Evolutionary conservation across 2,797 vertebrate species (phyloP), one percentile per base, ranked within the genome.

Genomic region (Sarcophilus harrisii): DNA sequence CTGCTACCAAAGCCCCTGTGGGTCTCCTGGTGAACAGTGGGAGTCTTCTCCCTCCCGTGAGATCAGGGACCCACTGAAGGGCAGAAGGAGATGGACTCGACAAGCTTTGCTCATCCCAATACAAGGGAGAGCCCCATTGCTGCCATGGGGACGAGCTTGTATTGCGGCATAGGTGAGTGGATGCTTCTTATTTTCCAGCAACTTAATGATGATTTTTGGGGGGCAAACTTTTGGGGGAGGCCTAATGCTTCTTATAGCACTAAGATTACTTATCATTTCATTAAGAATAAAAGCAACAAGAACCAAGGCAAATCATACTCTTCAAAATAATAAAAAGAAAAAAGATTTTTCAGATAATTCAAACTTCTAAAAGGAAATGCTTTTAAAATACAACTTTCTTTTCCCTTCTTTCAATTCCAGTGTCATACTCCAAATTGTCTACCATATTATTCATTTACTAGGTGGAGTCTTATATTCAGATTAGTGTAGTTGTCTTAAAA

Each of bases 171-270:
- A 45, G 58, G 94, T 66, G 28, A 21, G 30, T 60, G 49, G 90
- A 55, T 94, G 94, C 60, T 49, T 92, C 95, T 97, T 91, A 96
- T 90, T 91, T 92, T 81, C 90, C 4, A 62, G 12, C 62, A 73
- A 73, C 32, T 94, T 94, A 94, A 96, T 90, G 96, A 60, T 96
- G 91, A 55, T 3, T 94, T 94, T 58, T 49, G n/a, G 55, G 52
- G 52, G 30, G 30, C 87, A 45, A 90, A 90, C 90, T 95, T 92
- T 95, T 94, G 57, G n/a, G 57, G 66, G 94, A 94, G 92, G 90
- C 58, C 62, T 73, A 73, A 54, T 38, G 3, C 14, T 52, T 90
- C 52, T 4, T 49, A 90, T 1, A 90, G 16, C 87, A 54, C 87
- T 90, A 90, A 90, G 29, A 90, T 54, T 11, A 14, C 29, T 52